Conservation (phyloP, 1,140 invertebrate genomes). For the Bilobella aurantiaca region DNA sequence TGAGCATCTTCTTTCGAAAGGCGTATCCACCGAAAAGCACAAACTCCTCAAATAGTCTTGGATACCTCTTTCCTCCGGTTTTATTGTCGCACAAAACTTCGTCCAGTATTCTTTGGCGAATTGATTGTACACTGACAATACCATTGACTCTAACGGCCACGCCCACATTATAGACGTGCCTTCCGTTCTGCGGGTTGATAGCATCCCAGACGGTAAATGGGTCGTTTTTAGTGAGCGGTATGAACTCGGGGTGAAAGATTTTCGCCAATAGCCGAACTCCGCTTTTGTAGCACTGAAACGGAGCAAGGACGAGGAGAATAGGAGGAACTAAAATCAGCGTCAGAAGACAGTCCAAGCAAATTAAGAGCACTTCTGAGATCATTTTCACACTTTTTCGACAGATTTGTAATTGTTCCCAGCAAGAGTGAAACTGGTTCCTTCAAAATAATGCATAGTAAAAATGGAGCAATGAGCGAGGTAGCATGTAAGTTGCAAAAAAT, state of each 20-base stretch:
- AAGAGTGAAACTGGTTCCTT: too few relatives aligned
- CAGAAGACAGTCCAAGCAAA: neutral
- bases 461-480: too few relatives aligned
- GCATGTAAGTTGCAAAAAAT: too few relatives aligned
- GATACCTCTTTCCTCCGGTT: neutral
- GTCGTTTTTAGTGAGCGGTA: neutral
- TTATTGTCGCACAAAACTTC: neutral
- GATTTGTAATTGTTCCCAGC: too few relatives aligned
- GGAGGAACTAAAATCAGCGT: neutral
- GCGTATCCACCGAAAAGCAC: neutral
- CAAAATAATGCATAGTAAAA: too few relatives aligned
- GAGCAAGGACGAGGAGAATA: neutral
- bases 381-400: too few relatives aligned
- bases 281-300: neutral
- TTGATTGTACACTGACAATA: neutral
- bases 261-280: neutral
- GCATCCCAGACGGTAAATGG: neutral
- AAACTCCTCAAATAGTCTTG: neutral
- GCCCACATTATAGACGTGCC: neutral
- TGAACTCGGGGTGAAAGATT: neutral
- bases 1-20: neutral
- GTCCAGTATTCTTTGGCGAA: neutral
- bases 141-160: neutral
- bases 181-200: neutral
- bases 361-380: neutral